phyloP scores from a whole-genome alignment of 2,113 vertebrate genomes.

The Trichechus manatus region DNA sequence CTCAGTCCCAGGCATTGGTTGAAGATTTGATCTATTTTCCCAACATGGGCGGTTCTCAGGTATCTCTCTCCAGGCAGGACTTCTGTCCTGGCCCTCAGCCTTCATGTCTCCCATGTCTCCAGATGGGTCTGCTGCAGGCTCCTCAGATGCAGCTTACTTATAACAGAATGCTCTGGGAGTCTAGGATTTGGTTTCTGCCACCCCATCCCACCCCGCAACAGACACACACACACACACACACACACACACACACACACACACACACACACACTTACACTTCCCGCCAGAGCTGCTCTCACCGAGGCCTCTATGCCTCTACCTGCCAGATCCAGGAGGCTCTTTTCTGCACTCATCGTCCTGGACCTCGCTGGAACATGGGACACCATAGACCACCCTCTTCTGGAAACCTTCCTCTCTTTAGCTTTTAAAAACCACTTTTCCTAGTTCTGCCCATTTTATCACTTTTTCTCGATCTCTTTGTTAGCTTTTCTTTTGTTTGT shows the following conservation, averaged over 20 bases:
- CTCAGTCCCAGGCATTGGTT: background rate
- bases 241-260: too few species aligned
- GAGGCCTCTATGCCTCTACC: too few species aligned
- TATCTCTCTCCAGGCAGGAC: background rate
- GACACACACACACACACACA: background rate
- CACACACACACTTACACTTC: background rate
- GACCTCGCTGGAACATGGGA: background rate
- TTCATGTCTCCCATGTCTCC: background rate
- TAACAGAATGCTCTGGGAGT: background rate
- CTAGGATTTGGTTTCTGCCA: background rate
- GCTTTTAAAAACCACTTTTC: background rate
- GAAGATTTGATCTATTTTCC: background rate
- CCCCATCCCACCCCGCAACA: too few species aligned
- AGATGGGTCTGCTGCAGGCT: background rate
- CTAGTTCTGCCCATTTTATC: background rate
- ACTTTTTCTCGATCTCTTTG: slow-evolving; percentile 1
- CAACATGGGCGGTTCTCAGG: background rate
- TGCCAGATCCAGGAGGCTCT: background rate
- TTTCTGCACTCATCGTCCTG: background rate
- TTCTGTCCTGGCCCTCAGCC: background rate
- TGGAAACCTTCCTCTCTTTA: background rate
- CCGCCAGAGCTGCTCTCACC: background rate
- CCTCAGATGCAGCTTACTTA: background rate
- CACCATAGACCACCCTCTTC: background rate
- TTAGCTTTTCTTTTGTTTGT: background rate